phyloP scores from a whole-genome alignment of 2,797 vertebrate genomes.

The Tarsius wallacei region DNA sequence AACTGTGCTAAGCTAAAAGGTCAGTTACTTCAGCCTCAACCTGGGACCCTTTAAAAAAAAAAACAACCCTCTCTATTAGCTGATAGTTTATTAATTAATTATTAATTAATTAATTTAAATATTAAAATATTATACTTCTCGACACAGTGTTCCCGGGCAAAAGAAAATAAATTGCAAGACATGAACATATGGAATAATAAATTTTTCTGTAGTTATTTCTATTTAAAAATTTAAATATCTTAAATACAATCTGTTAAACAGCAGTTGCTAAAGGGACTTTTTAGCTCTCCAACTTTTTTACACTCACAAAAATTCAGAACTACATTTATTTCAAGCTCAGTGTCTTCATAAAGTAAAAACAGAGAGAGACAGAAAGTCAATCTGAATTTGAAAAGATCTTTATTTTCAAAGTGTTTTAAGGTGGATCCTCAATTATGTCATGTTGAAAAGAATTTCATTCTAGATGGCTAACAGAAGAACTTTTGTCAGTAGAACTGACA shows the following conservation, averaged over 20 bases:
- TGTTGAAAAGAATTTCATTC: conserved; percentile 82
- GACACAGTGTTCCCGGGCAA: no score
- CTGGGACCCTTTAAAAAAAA: not conserved
- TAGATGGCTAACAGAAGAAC: conserved; percentile 83
- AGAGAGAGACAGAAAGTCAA: conserved; percentile 56
- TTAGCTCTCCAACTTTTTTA: conserved; percentile 7
- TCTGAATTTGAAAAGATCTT: conserved; percentile 82
- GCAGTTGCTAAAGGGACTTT: not conserved
- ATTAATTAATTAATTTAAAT: conserved; percentile 58
- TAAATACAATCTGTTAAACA: not conserved
- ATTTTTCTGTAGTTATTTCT: conserved; percentile 36
- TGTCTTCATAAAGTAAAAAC: conserved; percentile 72
- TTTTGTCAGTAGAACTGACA: conserved; percentile 79
- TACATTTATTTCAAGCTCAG: conserved; percentile 46
- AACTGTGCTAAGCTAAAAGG: not conserved
- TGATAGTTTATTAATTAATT: conserved; percentile 31
- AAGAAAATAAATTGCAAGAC: not conserved
- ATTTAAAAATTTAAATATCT: conserved; percentile 23
- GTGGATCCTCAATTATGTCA: conserved; percentile 85
- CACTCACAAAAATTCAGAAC: conserved; percentile 52
- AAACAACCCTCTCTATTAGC: not conserved
- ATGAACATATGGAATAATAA: not conserved
- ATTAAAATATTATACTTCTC: not conserved
- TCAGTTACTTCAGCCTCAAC: not conserved
- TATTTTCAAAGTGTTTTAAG: conserved; percentile 83